Base-by-base conservation (phyloP, 2,797 vertebrate species). In the Carduelis carduelis region DNA sequence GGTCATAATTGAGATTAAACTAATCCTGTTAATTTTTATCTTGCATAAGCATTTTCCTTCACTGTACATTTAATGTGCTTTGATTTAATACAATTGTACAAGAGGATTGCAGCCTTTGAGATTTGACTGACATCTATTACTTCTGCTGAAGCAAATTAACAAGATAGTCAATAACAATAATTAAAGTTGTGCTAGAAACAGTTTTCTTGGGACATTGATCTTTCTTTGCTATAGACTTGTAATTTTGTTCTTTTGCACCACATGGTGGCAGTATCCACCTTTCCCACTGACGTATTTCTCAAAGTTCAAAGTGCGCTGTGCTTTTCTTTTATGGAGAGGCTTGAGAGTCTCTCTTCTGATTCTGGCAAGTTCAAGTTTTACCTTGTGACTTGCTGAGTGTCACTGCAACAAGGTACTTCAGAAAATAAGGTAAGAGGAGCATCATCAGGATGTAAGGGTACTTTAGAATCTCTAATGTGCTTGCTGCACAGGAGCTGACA, bases 241-340 rank as follows among this genome's bases (percentile, higher is more conserved):
- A 4, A 9, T 53, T 39, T 82, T 71, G 8, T 39, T 72, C 30
- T 27, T 59, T 92, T 86, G 28, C 11, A 66, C 96, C 98, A 96
- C 98, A 32, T 56, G 97, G 83, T 95, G 98, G 97, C 98, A 96
- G 91, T 90, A 75, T 96, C 57, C 61, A 82, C 81, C 95, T 91
- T 93, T 90, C 56, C 61, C 11, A 53, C 27, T 3, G 19, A 47
- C 27, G 1, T 12, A 0, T 78, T 88, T 69, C 83, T 66, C 61
- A 3, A 17, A 12, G 6, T 70, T 72, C 13, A 3, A 64, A 8
- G 15, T 27, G 37, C 3, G 1, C 21, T 52, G 10, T 32, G 28
- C 35, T 76, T 90, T 89, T 64, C 14, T 74, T 41, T 65, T 55
- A 6, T 7, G 59, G 47, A 47, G 41, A 47, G 34, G 35, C 46